phyloP scores from a whole-genome alignment of 2,113 vertebrate species.

The Cranoglanis bouderius region DNA sequence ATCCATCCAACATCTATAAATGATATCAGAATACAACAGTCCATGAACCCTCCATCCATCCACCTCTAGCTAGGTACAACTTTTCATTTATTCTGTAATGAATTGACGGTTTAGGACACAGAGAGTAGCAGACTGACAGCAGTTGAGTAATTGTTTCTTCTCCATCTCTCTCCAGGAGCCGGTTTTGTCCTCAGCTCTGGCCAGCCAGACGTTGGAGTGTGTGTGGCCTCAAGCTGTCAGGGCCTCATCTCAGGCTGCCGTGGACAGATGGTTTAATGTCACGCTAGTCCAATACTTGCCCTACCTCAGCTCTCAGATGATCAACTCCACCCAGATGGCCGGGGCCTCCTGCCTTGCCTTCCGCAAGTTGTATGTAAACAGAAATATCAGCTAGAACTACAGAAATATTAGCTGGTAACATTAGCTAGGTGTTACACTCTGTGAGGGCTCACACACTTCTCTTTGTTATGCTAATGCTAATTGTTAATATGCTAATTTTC shows the following conservation, averaged over 20 bases:
- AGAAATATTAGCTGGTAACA: neutral
- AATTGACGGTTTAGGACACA: neutral
- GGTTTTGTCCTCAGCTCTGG: slow-evolving; percentile 52
- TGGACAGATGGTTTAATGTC: slow-evolving; percentile 65
- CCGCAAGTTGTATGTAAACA: slow-evolving; percentile 66
- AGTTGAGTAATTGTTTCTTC: neutral
- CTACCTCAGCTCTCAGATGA: slow-evolving; percentile 67
- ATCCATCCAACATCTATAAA: neutral
- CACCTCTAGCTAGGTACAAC: neutral
- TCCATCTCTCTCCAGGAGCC: slow-evolving; percentile 59
- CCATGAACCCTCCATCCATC: neutral
- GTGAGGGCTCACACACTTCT: neutral
- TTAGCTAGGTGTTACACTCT: neutral
- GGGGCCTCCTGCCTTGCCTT: slow-evolving; percentile 68
- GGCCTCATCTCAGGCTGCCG: slow-evolving; percentile 57
- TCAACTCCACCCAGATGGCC: slow-evolving; percentile 56
- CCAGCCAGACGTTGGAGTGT: slow-evolving; percentile 62
- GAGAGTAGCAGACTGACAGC: neutral
- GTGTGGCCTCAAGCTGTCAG: slow-evolving; percentile 69
- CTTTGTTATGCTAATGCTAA: neutral
- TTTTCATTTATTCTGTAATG: neutral
- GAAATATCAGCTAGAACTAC: neutral
- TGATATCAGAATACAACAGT: neutral
- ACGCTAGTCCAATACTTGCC: slow-evolving; percentile 61
- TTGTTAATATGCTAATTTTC: neutral